Evolutionary conservation across 1,140 invertebrate species (phyloP).

Genomic region (Formica exsecta): DNA sequence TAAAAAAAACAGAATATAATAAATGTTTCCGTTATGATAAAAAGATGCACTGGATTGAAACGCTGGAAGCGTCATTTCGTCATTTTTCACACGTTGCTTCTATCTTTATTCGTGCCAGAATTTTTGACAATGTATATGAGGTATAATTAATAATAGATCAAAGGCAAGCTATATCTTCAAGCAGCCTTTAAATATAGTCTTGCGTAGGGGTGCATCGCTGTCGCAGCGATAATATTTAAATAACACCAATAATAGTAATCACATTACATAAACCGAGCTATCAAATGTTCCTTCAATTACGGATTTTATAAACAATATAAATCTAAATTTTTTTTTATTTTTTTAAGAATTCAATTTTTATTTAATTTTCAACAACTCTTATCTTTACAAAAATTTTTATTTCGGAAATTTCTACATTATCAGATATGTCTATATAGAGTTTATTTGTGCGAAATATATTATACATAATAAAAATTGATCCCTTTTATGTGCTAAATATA

Average conservation of each 20-base stretch:
- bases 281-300: conserved; percentile 2
- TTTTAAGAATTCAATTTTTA: conserved; percentile 6
- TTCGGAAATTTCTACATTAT: neutral
- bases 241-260: conserved; percentile 29
- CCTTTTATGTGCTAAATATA: conserved; percentile 18
- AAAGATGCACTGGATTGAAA: conserved; percentile 19
- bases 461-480: conserved; percentile 22
- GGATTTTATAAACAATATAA: neutral
- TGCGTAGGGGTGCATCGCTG: neutral
- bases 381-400: conserved; percentile 7
- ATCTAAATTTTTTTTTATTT: neutral
- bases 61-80: conserved; percentile 1
- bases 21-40: neutral
- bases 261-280: neutral
- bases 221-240: conserved; percentile 36
- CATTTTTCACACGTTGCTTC: conserved; percentile 32
- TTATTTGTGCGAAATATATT: neutral
- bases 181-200: conserved; percentile 45
- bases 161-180: conserved; percentile 39
- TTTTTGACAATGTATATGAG: conserved; percentile 21
- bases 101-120: conserved; percentile 53
- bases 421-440: neutral
- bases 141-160: conserved; percentile 59
- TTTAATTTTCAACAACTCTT: neutral
- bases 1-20: conserved; percentile 18